A percentile compares a stretch with the other conserved stretches of the same genome.
These are phyloP conservation scores for Teinopalpus imperialis DNA, from an alignment of 2,888 invertebrate species.

Conservation along the genomic window DNA sequence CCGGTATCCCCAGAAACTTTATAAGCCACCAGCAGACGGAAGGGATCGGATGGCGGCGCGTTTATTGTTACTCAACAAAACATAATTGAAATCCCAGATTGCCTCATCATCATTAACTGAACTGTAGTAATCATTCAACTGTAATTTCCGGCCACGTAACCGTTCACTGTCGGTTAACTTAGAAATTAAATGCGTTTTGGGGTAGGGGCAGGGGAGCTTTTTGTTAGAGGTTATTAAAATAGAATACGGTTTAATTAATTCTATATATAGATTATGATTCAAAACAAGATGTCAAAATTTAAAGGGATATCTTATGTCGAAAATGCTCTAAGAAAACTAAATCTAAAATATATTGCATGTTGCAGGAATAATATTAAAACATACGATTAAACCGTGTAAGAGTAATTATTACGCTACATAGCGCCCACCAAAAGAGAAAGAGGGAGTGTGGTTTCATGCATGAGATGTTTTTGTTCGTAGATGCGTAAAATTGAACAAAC, in stretches of 20 bases:
- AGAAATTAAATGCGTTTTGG: conserved; percentile 33
- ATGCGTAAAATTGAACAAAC: conserved; percentile 22
- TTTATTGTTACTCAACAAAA: conserved; percentile 21
- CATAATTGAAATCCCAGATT: conserved; percentile 28
- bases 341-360: too few species aligned
- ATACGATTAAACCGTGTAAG: too few species aligned
- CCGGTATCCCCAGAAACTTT: conserved; percentile 41
- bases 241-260: too few species aligned
- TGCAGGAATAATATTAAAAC: too few species aligned
- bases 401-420: too few species aligned
- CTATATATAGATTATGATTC: too few species aligned
- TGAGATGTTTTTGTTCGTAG: conserved; percentile 17
- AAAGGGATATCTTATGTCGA: too few species aligned
- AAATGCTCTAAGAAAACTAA: too few species aligned
- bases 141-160: conserved; percentile 63
- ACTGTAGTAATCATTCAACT: conserved; percentile 50
- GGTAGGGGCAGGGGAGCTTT: background rate
- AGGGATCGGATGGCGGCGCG: conserved; percentile 20
- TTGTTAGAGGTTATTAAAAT: conserved; percentile 8
- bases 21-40: conserved; percentile 29
- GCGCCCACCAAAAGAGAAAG: background rate
- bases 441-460: conserved; percentile 6
- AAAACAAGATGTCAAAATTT: too few species aligned
- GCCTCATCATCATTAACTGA: conserved; percentile 39
- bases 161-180: conserved; percentile 49